Evolutionary conservation across 2,797 vertebrate species (phyloP).

Genomic region (Crenichthys baileyi): DNA sequence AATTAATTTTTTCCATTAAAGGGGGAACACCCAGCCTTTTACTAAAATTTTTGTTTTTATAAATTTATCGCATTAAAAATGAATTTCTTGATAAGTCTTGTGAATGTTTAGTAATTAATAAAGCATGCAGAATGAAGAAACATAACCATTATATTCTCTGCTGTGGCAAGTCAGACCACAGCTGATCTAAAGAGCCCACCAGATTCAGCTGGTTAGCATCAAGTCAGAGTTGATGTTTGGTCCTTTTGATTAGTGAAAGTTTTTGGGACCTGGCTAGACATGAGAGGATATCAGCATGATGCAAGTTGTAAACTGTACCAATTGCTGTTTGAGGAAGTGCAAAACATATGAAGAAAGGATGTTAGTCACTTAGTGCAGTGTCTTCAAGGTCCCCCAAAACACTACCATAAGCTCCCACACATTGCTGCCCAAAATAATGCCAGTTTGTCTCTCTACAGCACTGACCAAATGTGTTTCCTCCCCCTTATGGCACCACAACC

Average conservation of each 20-base stretch:
- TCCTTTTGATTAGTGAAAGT: neutral
- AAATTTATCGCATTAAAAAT: neutral
- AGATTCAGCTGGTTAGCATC: neutral
- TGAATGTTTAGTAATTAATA: neutral
- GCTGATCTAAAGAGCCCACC: too few species aligned
- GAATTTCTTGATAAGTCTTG: neutral
- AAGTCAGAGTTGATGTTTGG: neutral
- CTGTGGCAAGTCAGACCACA: too few species aligned
- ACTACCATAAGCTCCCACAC: neutral
- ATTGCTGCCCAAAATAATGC: neutral
- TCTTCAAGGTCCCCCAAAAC: neutral
- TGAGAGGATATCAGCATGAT: neutral
- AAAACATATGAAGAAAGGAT: neutral
- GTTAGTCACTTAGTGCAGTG: neutral
- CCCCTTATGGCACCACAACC: too few species aligned
- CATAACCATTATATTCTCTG: too few species aligned
- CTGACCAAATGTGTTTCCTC: neutral
- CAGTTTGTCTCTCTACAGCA: neutral
- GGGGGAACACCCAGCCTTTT: too few species aligned
- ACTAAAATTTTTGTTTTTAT: too few species aligned
- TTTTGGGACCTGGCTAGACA: neutral
- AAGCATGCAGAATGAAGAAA: neutral
- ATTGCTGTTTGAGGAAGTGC: neutral
- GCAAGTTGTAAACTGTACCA: neutral
- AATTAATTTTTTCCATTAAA: neutral